phyloP scores from a whole-genome alignment of 2,113 vertebrate genomes.

The Columbina picui region DNA sequence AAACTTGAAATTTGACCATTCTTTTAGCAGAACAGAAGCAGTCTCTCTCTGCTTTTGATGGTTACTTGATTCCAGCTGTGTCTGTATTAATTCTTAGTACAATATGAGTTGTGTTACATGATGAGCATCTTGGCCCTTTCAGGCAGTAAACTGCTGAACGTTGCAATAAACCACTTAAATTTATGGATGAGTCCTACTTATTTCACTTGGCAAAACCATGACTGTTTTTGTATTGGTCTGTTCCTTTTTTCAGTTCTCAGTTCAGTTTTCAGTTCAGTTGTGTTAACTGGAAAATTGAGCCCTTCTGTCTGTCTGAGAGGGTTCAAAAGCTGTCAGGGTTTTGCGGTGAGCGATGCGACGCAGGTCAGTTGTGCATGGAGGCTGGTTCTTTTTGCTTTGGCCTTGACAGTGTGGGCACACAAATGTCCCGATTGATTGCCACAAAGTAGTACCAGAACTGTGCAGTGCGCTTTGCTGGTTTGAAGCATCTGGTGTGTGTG shows the following conservation, averaged over 20 bases:
- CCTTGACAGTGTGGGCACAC: neutral
- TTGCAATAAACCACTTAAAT: neutral
- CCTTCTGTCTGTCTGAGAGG: neutral
- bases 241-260: conserved; percentile 52
- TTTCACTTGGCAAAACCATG: neutral
- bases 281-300: neutral
- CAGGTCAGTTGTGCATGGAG: neutral
- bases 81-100: neutral
- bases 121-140: neutral
- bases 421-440: neutral
- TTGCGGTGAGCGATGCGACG: neutral
- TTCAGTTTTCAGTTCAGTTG: conserved; percentile 37
- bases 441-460: neutral
- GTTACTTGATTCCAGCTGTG: neutral
- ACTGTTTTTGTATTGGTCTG: neutral
- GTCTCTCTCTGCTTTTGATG: neutral
- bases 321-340: conserved; percentile 5
- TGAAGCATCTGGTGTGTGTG: neutral
- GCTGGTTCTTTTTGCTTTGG: neutral
- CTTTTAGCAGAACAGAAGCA: neutral
- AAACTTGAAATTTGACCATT: neutral
- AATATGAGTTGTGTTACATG: neutral
- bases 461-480: neutral
- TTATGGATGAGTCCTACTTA: neutral
- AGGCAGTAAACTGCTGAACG: neutral